phyloP scores from a whole-genome alignment of 2,113 vertebrate genomes.

The Dissostichus mawsoni region DNA sequence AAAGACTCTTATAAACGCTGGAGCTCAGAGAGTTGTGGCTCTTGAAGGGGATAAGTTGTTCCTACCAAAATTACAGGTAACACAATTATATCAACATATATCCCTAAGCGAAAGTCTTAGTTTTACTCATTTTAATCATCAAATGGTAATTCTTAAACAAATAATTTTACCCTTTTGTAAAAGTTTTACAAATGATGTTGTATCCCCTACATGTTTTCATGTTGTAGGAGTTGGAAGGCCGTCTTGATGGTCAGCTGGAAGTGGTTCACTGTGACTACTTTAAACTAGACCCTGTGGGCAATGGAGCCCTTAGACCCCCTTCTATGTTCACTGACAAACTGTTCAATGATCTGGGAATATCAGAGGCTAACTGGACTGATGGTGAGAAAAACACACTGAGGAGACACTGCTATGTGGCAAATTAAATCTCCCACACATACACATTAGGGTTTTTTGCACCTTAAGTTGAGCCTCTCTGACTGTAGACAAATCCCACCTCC shows the following conservation, averaged over 20 bases:
- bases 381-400: conserved; percentile 68
- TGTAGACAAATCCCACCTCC: conserved; percentile 3
- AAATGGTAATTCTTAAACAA: not conserved
- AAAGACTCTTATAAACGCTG: conserved; percentile 87
- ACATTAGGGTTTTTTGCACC: not conserved
- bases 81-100: not conserved
- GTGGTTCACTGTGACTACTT: conserved; percentile 92
- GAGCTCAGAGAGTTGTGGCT: conserved; percentile 88
- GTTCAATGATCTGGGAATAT: conserved; percentile 88
- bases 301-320: conserved; percentile 79
- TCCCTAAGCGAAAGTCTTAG: not conserved
- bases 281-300: conserved; percentile 85
- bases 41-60: conserved; percentile 88
- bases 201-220: not conserved
- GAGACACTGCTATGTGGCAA: not conserved
- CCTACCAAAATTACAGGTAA: conserved; percentile 89
- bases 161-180: not conserved
- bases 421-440: not conserved
- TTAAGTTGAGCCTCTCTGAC: not conserved
- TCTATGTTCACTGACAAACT: conserved; percentile 84
- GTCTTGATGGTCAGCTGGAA: conserved; percentile 84
- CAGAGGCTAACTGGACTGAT: conserved; percentile 86
- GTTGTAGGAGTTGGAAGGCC: conserved; percentile 85
- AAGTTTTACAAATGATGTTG: not conserved
- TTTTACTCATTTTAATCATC: not conserved